Percentiles rank a stretch among this genome's conserved stretches.
Evolutionary conservation across 2,113 vertebrate genomes (phyloP).

Genomic region (Taxidea taxus): DNA sequence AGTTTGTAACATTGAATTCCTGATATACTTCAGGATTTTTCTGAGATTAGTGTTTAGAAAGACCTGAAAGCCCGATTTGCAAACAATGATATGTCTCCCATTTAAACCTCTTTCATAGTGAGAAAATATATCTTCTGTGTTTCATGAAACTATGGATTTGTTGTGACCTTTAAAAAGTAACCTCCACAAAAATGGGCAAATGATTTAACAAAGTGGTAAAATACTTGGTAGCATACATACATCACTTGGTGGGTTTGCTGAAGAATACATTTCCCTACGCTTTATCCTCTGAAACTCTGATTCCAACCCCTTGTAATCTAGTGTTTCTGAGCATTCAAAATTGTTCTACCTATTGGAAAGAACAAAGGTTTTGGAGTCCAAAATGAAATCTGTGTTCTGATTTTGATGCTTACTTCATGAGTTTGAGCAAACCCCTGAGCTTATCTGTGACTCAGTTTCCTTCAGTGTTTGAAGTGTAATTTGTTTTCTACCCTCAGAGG

Average conservation of each 20-base stretch:
- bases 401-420: background rate
- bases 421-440: background rate
- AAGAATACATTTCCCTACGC: background rate
- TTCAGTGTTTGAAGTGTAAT: background rate
- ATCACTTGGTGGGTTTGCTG: background rate
- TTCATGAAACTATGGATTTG: background rate
- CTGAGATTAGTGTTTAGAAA: background rate
- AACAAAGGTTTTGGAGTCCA: background rate
- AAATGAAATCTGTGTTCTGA: background rate
- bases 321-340: background rate
- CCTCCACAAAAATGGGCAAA: background rate
- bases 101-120: background rate
- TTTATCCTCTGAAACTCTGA: background rate
- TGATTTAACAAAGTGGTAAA: background rate
- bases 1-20: background rate
- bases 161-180: background rate
- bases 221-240: background rate
- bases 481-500: background rate
- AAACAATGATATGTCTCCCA: background rate
- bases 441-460: background rate
- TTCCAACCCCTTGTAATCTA: background rate
- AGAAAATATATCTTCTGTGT: background rate
- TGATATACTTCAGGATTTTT: background rate
- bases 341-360: background rate
- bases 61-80: background rate